A percentile compares a stretch with the other conserved stretches of the same genome.
phyloP scores from a whole-genome alignment of 2,888 invertebrate genomes.

The Stenurella melanura region DNA sequence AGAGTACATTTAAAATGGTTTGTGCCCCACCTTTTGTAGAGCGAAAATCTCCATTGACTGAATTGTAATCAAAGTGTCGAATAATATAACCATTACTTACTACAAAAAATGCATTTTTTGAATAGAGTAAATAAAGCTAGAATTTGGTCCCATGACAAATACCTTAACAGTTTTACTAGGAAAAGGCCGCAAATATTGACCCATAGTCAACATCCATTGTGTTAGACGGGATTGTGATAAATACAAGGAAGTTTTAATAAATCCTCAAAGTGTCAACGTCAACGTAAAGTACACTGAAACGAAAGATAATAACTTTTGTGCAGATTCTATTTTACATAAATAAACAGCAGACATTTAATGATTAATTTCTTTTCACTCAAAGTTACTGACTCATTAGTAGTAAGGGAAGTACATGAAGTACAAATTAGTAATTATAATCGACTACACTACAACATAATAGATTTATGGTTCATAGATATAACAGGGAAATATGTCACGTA shows the following conservation, averaged over 20 bases:
- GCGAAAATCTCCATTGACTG: too few relatives aligned
- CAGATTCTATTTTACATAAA: constrained; percentile 1
- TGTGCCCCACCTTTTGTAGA: too few relatives aligned
- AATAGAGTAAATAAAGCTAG: too few relatives aligned
- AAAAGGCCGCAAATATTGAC: background rate
- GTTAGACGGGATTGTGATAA: constrained; percentile 13
- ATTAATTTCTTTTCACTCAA: background rate
- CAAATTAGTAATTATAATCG: background rate
- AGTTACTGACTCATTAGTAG: background rate
- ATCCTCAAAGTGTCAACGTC: constrained; percentile 20
- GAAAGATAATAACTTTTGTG: constrained; percentile 13
- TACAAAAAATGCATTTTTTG: too few relatives aligned
- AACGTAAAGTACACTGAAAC: background rate
- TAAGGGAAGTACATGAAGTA: background rate
- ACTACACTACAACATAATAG: background rate
- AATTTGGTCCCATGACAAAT: background rate
- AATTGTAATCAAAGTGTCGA: too few relatives aligned
- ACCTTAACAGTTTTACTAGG: background rate
- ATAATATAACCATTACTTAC: too few relatives aligned
- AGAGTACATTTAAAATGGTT: too few relatives aligned
- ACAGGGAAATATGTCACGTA: too few relatives aligned
- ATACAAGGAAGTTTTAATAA: constrained; percentile 21
- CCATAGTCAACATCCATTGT: constrained; percentile 13
- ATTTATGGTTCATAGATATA: too few relatives aligned
- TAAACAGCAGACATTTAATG: background rate